phyloP scores from a whole-genome alignment of 2,797 vertebrate species.

The Mus caroli region DNA sequence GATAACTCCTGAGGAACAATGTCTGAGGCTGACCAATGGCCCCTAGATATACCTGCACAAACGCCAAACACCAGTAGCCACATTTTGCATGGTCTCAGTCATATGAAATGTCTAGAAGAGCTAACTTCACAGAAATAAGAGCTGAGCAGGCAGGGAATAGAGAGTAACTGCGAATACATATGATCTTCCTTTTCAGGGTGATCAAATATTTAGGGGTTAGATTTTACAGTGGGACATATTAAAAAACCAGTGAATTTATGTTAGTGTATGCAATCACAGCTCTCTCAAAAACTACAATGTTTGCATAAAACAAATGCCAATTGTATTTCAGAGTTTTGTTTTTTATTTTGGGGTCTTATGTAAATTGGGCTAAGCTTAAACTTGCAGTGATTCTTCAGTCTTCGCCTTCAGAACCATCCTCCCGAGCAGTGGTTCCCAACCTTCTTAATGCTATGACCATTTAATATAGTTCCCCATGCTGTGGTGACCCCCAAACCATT shows the following conservation, averaged over 20 bases:
- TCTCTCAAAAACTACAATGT: neutral
- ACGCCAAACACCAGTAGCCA: slow-evolving; percentile 8
- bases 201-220: slow-evolving; percentile 39
- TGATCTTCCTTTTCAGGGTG: slow-evolving; percentile 31
- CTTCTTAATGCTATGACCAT: neutral
- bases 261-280: neutral
- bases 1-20: neutral
- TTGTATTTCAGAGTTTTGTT: neutral
- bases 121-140: slow-evolving; percentile 11
- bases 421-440: neutral
- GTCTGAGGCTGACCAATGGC: neutral
- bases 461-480: neutral
- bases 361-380: neutral
- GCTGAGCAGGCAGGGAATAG: neutral
- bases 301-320: neutral
- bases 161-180: neutral
- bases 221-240: slow-evolving; percentile 19
- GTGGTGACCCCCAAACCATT: neutral
- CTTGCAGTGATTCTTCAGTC: neutral
- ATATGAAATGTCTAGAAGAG: slow-evolving; percentile 42
- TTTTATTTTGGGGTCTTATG: neutral
- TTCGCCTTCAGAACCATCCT: neutral
- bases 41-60: neutral
- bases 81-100: neutral
- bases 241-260: slow-evolving; percentile 48